Evolutionary conservation across 1,140 invertebrate genomes (phyloP).

Genomic region (Procambarus virginalis): DNA sequence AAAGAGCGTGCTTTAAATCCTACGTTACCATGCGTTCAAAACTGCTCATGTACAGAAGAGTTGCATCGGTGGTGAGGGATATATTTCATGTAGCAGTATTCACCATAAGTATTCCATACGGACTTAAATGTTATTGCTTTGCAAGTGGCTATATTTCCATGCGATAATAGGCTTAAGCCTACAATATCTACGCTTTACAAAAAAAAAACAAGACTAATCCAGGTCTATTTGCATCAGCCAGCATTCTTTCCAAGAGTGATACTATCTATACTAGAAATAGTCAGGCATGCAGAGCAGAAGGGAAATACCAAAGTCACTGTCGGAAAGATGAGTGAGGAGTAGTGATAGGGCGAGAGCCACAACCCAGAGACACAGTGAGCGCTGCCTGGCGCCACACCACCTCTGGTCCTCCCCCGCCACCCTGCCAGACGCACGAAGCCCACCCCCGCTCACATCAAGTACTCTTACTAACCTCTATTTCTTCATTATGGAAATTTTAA

Average conservation of each 20-base stretch:
- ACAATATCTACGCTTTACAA: neutral
- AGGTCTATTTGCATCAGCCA: conserved; percentile 6
- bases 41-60: neutral
- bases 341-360: conserved; percentile 54
- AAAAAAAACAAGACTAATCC: neutral
- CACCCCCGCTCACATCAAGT: neutral
- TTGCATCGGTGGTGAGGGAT: neutral
- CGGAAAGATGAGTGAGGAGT: conserved; percentile 52
- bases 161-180: neutral
- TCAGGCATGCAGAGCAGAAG: conserved; percentile 57
- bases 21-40: conserved; percentile 3
- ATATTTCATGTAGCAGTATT: neutral
- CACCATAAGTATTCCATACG: neutral
- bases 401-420: neutral
- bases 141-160: conserved; percentile 2
- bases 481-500: neutral
- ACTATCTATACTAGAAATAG: conserved; percentile 47
- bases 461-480: neutral
- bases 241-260: conserved; percentile 42
- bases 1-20: neutral
- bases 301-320: conserved; percentile 63
- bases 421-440: conserved; percentile 28
- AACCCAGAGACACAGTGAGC: conserved; percentile 52
- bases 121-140: neutral
- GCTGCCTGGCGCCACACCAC: neutral